Evolutionary conservation across 2,797 vertebrate genomes (phyloP).

Genomic region (Antrozous pallidus): DNA sequence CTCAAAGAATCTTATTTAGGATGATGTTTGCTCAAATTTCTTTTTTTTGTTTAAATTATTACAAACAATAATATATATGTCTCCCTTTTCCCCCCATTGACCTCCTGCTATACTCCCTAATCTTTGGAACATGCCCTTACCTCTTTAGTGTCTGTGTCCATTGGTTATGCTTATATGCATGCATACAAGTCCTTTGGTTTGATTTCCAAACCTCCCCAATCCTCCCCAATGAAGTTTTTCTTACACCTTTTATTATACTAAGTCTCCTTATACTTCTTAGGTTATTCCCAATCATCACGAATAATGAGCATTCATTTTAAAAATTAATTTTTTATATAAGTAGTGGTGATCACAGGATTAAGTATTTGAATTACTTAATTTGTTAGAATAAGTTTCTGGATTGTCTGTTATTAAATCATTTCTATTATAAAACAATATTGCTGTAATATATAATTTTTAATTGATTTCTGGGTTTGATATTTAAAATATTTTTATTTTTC

Average conservation of each 20-base stretch:
- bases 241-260: background rate
- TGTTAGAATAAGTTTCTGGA: background rate
- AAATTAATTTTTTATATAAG: background rate
- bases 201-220: too few relatives aligned
- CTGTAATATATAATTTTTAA: background rate
- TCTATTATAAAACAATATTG: background rate
- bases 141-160: too few relatives aligned
- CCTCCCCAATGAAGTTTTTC: background rate
- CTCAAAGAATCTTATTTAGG: background rate
- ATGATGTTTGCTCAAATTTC: background rate
- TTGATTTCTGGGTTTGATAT: background rate
- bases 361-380: constrained; percentile 13
- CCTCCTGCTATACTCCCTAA: too few relatives aligned
- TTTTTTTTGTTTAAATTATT: too few relatives aligned
- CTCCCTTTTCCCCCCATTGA: too few relatives aligned
- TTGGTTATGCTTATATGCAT: too few relatives aligned
- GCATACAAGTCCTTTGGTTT: too few relatives aligned
- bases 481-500: background rate
- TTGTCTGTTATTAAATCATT: background rate
- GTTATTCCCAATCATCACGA: background rate
- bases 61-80: too few relatives aligned
- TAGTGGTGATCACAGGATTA: background rate
- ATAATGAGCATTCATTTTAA: background rate
- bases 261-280: background rate
- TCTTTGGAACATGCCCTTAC: too few relatives aligned